A percentile compares a stretch with the other conserved stretches of the same genome.
These are phyloP conservation scores for Paratilapia polleni DNA, from an alignment of 2,113 vertebrate genomes.

Conservation along the genomic window DNA sequence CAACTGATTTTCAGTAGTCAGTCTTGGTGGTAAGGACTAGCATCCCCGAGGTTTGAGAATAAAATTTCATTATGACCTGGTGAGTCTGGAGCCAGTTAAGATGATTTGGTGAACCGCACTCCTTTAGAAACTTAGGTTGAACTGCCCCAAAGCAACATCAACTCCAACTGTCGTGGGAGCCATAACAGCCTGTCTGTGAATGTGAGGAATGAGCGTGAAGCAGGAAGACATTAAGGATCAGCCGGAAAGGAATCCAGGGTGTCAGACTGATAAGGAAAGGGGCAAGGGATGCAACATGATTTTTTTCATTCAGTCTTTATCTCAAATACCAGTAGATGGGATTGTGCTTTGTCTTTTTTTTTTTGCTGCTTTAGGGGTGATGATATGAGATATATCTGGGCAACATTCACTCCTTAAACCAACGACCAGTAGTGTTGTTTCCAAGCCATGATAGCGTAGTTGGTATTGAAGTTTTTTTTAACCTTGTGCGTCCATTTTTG, in stretches of 20 bases:
- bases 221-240: not conserved
- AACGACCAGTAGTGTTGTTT: not conserved
- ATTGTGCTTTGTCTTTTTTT: not conserved
- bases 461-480: not conserved
- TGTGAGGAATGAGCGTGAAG: constrained; percentile 18
- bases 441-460: not conserved
- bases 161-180: not conserved
- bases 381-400: not conserved
- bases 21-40: not conserved
- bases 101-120: not conserved
- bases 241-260: not conserved
- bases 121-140: not conserved
- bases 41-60: not conserved
- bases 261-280: constrained; percentile 4
- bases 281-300: not conserved
- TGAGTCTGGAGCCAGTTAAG: accelerated
- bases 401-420: not conserved
- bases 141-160: not conserved
- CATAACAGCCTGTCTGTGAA: not conserved
- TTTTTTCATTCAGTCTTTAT: not conserved
- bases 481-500: not conserved
- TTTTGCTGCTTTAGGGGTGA: not conserved
- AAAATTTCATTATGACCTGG: not conserved
- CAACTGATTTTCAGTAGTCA: not conserved
- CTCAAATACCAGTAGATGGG: not conserved